These are phyloP conservation scores for Polypterus bichir DNA, from an alignment of 2,113 vertebrate genomes.

Conservation along the genomic window DNA sequence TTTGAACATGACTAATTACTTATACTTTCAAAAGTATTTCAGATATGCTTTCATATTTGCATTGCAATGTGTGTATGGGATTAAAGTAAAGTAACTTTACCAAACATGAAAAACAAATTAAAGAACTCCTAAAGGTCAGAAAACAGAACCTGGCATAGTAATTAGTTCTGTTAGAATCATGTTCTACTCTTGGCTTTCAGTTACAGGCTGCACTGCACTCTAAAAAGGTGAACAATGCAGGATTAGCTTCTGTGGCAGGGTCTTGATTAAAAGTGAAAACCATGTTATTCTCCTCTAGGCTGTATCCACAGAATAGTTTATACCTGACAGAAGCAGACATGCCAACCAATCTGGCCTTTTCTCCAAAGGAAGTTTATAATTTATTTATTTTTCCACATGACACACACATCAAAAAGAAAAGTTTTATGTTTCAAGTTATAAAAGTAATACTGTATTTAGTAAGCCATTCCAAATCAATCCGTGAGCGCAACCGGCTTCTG, in stretches of 20 bases:
- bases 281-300: slow-evolving; percentile 1
- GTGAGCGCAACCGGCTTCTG: slow-evolving; percentile 1
- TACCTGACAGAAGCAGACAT: slow-evolving; percentile 28
- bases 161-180: too few species aligned
- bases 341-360: slow-evolving; percentile 16
- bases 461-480: slow-evolving; percentile 2
- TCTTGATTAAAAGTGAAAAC: slow-evolving; percentile 1
- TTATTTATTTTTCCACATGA: slow-evolving; percentile 13
- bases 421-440: slow-evolving; percentile 11
- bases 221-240: slow-evolving; percentile 6
- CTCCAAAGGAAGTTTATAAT: slow-evolving; percentile 4
- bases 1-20: too few species aligned
- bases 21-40: too few species aligned
- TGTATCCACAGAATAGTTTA: slow-evolving; percentile 17
- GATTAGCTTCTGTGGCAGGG: slow-evolving; percentile 3
- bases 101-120: too few species aligned
- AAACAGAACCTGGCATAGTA: too few species aligned
- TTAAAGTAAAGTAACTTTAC: too few species aligned
- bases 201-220: neutral
- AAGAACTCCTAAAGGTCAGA: too few species aligned
- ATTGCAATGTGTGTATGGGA: too few species aligned
- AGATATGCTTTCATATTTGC: too few species aligned
- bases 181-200: too few species aligned
- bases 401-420: slow-evolving; percentile 15
- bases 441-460: slow-evolving; percentile 6